Base-by-base conservation (phyloP, 2,888 invertebrate species). In the Polydesmus complanatus region DNA sequence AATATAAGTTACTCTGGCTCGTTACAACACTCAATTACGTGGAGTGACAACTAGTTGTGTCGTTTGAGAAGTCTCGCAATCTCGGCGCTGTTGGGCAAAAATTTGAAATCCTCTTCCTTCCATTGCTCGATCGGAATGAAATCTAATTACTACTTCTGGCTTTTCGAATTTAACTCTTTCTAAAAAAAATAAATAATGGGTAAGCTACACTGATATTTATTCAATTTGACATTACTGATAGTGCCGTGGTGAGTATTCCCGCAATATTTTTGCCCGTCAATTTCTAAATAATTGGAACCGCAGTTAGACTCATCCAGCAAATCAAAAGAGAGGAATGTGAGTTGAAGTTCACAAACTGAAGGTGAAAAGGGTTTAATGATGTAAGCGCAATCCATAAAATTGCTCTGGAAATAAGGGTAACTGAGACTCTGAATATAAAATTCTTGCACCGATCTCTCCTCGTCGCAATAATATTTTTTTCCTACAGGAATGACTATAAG, bases 171-270 rank as follows among this genome's bases (percentile, higher is more conserved):
- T 62, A 48, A 65, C 62, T 50, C 64, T 66, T 11, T 61, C 68
- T 68, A 27, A 3, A 61, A 54, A 51, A 47, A 49, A 60, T 23
- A 55, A 61, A 26, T n/a, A 22, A 53, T 27, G 1, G 27, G 47
- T 11, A 54, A 14, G n/a, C 47, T n/a, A 62, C 14, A 49, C 22
- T 26, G 26, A 37, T 19, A 26, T 2, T 11, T 14, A 11, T 18
- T 11, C 21, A 52, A 51, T 51, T 19, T 61, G 18, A 18, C 63
- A 64, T 56, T 56, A 66, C 66, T 61, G 26, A 65, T 63, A 26
- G 64, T 65, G 23, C 66, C 66, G n/a, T 64, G 65, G 2, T 63
- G 61, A 1, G 64, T 64, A 14, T 62, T 64, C 5, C 66, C 66
- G 48, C 66, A 66, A 2, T 63, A 63, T 27, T 62, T 49, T 21